Conservation (phyloP, 1,140 invertebrate genomes). For the Drosophila persimilis region DNA sequence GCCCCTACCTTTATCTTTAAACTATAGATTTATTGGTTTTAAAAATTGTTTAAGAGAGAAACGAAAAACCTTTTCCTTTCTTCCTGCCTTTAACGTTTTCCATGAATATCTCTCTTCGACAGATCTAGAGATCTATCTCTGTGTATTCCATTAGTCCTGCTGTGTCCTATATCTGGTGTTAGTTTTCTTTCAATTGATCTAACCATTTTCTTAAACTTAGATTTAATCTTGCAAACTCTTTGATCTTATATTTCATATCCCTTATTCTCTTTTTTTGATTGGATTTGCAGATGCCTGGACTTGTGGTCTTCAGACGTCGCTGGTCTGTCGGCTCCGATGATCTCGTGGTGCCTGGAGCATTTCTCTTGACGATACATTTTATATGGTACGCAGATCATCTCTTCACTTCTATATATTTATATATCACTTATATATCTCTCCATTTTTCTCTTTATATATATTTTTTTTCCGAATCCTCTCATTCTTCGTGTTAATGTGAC, state of each 20-base stretch:
- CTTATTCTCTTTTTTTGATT: neutral
- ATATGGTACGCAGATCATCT: constrained; percentile 86
- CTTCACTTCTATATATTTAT: neutral
- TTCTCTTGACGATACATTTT: constrained; percentile 90
- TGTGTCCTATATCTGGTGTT: too few species aligned
- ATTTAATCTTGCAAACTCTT: too few species aligned
- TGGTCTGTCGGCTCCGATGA: constrained; percentile 96
- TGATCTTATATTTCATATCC: neutral
- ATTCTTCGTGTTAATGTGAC: constrained; percentile 13
- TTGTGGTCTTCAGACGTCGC: constrained; percentile 92
- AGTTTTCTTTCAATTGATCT: too few species aligned
- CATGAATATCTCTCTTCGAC: too few species aligned
- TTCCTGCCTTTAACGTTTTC: too few species aligned
- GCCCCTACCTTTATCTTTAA: too few species aligned
- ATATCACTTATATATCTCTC: constrained; percentile 2
- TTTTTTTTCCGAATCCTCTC: neutral
- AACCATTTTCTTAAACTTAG: too few species aligned
- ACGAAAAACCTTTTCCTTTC: too few species aligned
- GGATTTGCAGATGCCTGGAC: constrained; percentile 89
- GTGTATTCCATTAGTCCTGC: too few species aligned
- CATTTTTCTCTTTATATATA: constrained; percentile 11
- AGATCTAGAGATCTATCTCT: too few species aligned
- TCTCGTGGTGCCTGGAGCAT: constrained; percentile 91
- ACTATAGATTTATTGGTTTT: too few species aligned
- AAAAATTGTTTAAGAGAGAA: too few species aligned